phyloP scores from a whole-genome alignment of 64 coral and sea anemone species.

The Montipora cactus region DNA sequence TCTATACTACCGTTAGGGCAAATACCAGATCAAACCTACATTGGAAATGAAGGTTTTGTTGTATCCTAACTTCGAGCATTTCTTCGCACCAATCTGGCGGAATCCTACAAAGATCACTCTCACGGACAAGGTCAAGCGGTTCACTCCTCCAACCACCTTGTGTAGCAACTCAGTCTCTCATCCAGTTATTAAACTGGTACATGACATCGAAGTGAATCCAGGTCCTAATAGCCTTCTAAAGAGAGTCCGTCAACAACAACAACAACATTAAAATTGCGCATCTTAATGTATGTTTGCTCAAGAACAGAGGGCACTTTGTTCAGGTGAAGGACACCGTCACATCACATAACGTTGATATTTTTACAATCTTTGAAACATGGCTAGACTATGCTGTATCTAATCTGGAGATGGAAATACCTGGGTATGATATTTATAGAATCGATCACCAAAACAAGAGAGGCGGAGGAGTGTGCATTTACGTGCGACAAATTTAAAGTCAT shows the following conservation, averaged over 20 bases:
- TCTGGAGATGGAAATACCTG: slow-evolving; percentile 61
- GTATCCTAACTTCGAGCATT: neutral
- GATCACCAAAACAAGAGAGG: slow-evolving; percentile 56
- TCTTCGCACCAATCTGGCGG: slow-evolving; percentile 9
- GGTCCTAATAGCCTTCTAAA: neutral
- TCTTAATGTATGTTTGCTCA: slow-evolving; percentile 68
- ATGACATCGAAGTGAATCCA: too few relatives aligned
- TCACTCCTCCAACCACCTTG: too few relatives aligned
- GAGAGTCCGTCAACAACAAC: slow-evolving; percentile 29
- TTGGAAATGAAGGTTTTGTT: neutral
- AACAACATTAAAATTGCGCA: slow-evolving; percentile 74
- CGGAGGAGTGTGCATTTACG: slow-evolving; percentile 61
- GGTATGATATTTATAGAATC: slow-evolving; percentile 48
- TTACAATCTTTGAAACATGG: slow-evolving; percentile 65
- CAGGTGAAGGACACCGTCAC: slow-evolving; percentile 67
- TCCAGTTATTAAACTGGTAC: too few relatives aligned
- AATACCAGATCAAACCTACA: neutral
- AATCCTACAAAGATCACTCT: slow-evolving; percentile 1
- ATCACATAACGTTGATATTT: slow-evolving; percentile 56
- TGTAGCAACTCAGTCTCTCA: slow-evolving; percentile 14
- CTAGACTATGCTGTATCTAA: slow-evolving; percentile 29
- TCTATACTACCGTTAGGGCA: neutral
- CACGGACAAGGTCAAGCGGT: neutral
- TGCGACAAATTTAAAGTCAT: slow-evolving; percentile 55
- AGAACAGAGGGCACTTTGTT: slow-evolving; percentile 61